Evolutionary conservation across 2,888 invertebrate genomes (phyloP), one percentile per base, ranked within the genome.

Genomic region (Diloba caeruleocephala): DNA sequence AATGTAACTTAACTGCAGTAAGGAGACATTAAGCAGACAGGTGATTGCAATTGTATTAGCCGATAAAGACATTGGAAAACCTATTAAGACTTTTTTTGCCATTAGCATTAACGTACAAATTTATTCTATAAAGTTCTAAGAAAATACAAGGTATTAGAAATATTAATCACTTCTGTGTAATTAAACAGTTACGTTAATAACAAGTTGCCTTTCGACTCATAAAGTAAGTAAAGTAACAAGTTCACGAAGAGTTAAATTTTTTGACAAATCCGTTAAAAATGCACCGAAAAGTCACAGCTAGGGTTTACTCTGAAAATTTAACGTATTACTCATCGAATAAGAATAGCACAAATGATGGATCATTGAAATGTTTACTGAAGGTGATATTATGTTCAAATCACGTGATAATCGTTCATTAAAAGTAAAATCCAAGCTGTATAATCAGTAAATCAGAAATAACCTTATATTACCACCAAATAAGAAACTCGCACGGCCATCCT

Each of bases 301-400:
- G 26, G 19, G 14, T 55, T 48, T 64, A 62, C 62, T 59, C 49
- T 44, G 34, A 48, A 59, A 55, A 58, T 50, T 43, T 44, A 41
- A 32, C 41, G 42, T 29, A 71, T 82, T 79, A 82, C 69, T 83
- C 81, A 82, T 74, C 61, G 48, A 56, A 34, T 48, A 71, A 60
- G 59, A 75, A 77, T 73, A 70, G 58, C 38, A 51, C 65, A 44
- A 72, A 69, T 67, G 68, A 72, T 68, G 51, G 65, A 53, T 63
- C 36, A 29, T 42, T 52, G 43, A 44, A 28, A 57, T 45, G 31
- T 49, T 17, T 12, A 29, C 9, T 19, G 21, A 41, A 28, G 21
- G 15, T 14, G n/a, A n/a, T 15, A 29, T 50, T 41, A 14, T 38
- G 26, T 29, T 26, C 29, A 28, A 46, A 50, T 61, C 54, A 58